Evolutionary conservation across 2,888 invertebrate species (phyloP), one percentile per base, ranked within the genome.

Genomic region (Thymelicus acteon): DNA sequence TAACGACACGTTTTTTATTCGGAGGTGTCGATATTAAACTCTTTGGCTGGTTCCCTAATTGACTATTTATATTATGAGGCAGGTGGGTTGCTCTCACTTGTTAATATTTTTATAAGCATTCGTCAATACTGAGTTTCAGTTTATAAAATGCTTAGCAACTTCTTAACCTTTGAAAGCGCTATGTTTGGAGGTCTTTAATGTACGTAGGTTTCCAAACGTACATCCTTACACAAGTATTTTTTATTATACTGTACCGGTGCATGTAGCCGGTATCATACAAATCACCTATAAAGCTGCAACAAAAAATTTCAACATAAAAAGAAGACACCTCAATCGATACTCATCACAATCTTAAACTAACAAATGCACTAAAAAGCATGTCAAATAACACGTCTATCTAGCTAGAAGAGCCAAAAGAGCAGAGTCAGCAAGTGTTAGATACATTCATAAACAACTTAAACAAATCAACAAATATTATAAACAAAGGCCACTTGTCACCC

Each of bases 401-500:
- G 37, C 60, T 12, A 24, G 54, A 47, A 60, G 49, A 44, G 49
- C 64, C 13, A 60, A 84, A 88, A 86, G 75, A 79, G 89, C 86
- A 65, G 57, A 85, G 89, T 91, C 90, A 90, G 85, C 85, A 84
- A 84, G 91, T 88, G 89, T 86, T 84, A 89, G 80, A 77, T 84
- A 89, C 88, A 89, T 85, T 86, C 85, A 86, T 88, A 88, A 87
- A 88, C 88, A 88, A 86, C 81, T 85, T 84, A 76, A 89, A 90
- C 90, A 91, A 88, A 92, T 92, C 91, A 92, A 91, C 90, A 86
- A 88, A 91, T 90, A 90, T 87, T 86, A 88, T 89, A 90, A 91
- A 92, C 91, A 92, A 92, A 92, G 86, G 78, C 83, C 89, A 92
- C 92, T 92, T 93, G 93, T 93, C 93, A 92, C 93, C 89, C 91